phyloP scores from a whole-genome alignment of 1,140 invertebrate genomes.

The fruit fly (Drosophila melanogaster) region Release_6_plus_ISO1_MT NT_037436.4:20152501-20153000 shows the following conservation, averaged over 20 bases:
- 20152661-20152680: too few species aligned
- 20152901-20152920: slow-evolving; percentile 51
- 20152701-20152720: neutral
- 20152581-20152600: too few species aligned
- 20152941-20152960: slow-evolving; percentile 41
- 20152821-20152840: slow-evolving; percentile 49
- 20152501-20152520: slow-evolving; percentile 11
- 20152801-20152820: slow-evolving; percentile 16
- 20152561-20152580: too few species aligned
- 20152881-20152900: slow-evolving; percentile 40
- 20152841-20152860: slow-evolving; percentile 15
- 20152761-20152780: slow-evolving; percentile 27
- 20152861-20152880: slow-evolving; percentile 42
- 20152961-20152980: slow-evolving; percentile 18
- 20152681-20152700: too few species aligned
- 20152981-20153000: slow-evolving; percentile 35
- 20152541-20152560: too few species aligned
- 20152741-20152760: neutral
- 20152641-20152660: too few species aligned
- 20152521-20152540: neutral
- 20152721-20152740: neutral
- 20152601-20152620: too few species aligned
- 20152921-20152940: slow-evolving; percentile 49
- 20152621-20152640: too few species aligned
- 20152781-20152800: slow-evolving; percentile 14